Percentiles rank a stretch among this genome's conserved stretches.
These are phyloP conservation scores for Brachypalpus laphriformis DNA, from an alignment of 2,888 invertebrate species.

Conservation along the genomic window DNA sequence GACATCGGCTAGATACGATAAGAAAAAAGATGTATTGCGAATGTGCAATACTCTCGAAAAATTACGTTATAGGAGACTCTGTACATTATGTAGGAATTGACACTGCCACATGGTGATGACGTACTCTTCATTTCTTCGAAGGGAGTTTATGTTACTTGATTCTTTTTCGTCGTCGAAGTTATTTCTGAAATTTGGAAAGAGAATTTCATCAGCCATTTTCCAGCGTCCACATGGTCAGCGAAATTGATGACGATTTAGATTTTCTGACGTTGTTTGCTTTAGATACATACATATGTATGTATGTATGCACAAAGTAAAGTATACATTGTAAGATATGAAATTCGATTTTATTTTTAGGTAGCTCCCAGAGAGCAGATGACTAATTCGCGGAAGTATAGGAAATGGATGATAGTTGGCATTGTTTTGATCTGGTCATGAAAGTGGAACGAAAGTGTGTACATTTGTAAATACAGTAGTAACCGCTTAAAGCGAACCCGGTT, in stretches of 20 bases:
- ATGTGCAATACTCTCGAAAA: not conserved
- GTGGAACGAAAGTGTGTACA: not conserved
- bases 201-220: conserved; percentile 52
- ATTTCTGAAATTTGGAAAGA: conserved; percentile 26
- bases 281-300: too few relatives aligned
- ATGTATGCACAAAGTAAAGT: too few relatives aligned
- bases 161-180: not conserved
- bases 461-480: too few relatives aligned
- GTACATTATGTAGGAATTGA: not conserved
- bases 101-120: not conserved
- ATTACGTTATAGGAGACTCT: not conserved
- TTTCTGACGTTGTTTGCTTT: not conserved
- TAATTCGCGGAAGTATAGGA: not conserved
- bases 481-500: too few relatives aligned
- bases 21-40: not conserved
- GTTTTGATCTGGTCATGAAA: not conserved
- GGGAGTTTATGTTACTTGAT: not conserved
- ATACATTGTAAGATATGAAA: not conserved
- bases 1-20: not conserved
- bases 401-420: not conserved
- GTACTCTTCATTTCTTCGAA: not conserved
- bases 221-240: not conserved
- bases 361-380: not conserved
- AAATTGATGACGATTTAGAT: not conserved
- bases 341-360: conserved; percentile 4